Percentiles rank a stretch among this genome's conserved stretches.
phyloP scores from a whole-genome alignment of 2,113 vertebrate genomes.

The Myodes glareolus region DNA sequence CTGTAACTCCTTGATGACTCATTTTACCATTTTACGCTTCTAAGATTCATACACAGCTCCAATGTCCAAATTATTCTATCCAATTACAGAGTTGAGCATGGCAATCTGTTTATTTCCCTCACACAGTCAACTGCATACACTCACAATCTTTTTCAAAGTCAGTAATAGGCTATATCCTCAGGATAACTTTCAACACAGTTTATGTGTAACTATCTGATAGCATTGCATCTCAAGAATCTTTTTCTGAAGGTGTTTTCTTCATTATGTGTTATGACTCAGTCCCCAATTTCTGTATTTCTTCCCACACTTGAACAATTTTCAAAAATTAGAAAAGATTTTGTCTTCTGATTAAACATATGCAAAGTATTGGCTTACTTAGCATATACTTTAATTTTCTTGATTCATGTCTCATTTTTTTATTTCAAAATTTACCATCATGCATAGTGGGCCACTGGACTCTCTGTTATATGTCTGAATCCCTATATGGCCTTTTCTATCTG shows the following conservation, averaged over 20 bases:
- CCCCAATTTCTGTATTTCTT: neutral
- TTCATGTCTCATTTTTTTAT: neutral
- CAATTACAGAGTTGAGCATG: neutral
- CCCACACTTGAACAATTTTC: neutral
- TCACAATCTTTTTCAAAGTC: neutral
- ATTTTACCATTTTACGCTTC: neutral
- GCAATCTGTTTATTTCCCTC: fast-evolving
- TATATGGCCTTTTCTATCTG: neutral
- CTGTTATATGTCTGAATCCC: neutral
- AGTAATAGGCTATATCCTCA: neutral
- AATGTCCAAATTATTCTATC: neutral
- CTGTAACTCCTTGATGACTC: neutral
- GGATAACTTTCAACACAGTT: neutral
- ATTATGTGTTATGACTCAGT: too few relatives aligned
- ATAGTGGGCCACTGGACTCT: too few relatives aligned
- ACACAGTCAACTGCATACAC: neutral
- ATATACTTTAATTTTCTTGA: neutral
- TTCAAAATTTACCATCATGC: neutral
- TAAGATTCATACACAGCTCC: neutral
- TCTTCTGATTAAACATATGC: neutral
- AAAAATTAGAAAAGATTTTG: neutral
- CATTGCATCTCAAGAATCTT: too few relatives aligned
- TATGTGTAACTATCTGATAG: neutral
- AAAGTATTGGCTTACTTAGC: neutral
- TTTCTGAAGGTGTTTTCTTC: neutral